Conservation (phyloP, 2,113 vertebrate species). For the Apteryx owenii region DNA sequence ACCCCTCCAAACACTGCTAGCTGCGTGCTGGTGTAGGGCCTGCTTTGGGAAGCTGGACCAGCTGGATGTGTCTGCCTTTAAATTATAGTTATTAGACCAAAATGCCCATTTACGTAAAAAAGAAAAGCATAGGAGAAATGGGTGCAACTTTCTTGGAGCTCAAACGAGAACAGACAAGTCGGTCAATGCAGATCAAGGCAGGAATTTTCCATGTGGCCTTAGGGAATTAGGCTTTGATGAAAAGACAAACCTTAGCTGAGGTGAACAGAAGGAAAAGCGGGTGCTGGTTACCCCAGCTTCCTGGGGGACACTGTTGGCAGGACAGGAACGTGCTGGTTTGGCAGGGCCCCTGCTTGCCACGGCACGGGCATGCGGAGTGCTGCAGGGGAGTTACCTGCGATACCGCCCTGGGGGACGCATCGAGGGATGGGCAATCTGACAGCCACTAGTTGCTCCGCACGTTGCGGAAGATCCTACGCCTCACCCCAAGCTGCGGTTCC, state of each 20-base stretch:
- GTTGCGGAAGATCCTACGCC: too few relatives aligned
- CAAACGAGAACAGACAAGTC: not conserved
- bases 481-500: rapidly evolving
- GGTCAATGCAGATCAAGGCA: not conserved
- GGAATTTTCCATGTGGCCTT: not conserved
- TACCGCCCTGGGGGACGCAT: too few relatives aligned
- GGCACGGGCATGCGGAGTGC: not conserved
- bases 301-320: not conserved
- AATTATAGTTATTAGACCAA: not conserved
- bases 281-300: not conserved
- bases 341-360: not conserved
- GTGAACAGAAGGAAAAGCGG: not conserved
- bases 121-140: not conserved
- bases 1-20: rapidly evolving
- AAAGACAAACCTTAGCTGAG: not conserved
- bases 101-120: not conserved
- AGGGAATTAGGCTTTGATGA: not conserved
- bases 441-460: too few relatives aligned
- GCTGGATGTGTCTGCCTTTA: not conserved
- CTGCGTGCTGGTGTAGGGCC: not conserved
- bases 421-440: too few relatives aligned
- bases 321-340: not conserved
- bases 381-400: too few relatives aligned
- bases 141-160: not conserved
- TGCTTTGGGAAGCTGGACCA: not conserved